Conservation (phyloP, 2,113 vertebrate species). For the Halichoeres trimaculatus region DNA sequence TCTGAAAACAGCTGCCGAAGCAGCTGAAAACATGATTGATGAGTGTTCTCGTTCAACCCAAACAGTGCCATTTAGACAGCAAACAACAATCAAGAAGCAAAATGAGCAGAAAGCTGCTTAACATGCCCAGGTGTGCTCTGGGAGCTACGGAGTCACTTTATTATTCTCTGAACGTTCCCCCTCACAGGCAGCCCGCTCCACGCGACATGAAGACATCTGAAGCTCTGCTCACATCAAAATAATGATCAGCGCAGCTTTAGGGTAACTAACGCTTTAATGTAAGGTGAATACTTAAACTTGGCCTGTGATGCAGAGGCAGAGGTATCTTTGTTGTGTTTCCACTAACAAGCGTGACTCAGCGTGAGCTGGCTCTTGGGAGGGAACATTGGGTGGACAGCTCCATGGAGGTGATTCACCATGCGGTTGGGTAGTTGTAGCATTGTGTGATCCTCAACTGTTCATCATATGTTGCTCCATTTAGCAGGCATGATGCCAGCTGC, state of each 20-base stretch:
- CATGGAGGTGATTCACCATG: constrained; percentile 47
- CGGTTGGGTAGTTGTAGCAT: constrained; percentile 25
- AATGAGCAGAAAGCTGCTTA: neutral
- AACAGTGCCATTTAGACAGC: neutral
- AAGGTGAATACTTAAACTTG: neutral
- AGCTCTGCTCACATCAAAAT: neutral
- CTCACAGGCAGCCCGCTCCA: neutral
- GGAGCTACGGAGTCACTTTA: neutral
- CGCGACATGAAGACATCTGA: neutral
- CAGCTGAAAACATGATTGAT: neutral
- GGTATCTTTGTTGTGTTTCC: constrained; percentile 19
- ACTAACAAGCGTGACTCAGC: constrained; percentile 53
- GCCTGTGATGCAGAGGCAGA: neutral
- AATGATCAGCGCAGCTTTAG: neutral
- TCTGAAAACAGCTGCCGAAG: neutral
- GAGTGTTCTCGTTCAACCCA: neutral
- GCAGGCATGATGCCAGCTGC: constrained; percentile 54
- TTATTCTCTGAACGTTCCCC: neutral
- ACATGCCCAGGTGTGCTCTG: neutral
- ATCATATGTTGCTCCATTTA: constrained; percentile 52
- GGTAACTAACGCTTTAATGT: neutral
- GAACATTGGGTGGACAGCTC: constrained; percentile 26
- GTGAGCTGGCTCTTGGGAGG: constrained; percentile 37
- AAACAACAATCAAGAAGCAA: neutral
- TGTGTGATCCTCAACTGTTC: constrained; percentile 42